Base-by-base conservation (phyloP, 1,140 invertebrate species). In the Acyrthosiphon pisum region DNA sequence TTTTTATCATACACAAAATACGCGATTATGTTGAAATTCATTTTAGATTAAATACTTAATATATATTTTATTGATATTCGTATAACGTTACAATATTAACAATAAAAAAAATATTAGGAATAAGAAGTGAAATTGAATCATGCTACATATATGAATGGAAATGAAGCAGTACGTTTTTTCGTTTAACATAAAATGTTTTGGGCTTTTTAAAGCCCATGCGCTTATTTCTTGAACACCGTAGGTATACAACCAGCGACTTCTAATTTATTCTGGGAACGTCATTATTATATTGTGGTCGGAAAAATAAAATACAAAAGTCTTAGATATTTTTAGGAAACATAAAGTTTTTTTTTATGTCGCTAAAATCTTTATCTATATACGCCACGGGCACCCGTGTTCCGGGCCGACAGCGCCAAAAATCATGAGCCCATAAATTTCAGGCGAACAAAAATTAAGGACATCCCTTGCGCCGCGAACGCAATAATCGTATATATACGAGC, bases 241-340 rank as follows among this genome's bases (percentile, higher is more conserved):
- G n/a, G n/a, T n/a, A 23, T 7, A 23, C 7, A 23, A 84, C 9
- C 44, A 18, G 37, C 14, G 37, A 89, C 48, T 23, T 89, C 88
- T 89, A 56, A 89, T 89, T 89, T 89, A 89, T 89, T 89, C 88
- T 26, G 88, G 23, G 35, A 41, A 41, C 88, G 48, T 56, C 46
- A 56, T 56, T 89, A 56, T 89, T 53, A 89, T 89, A 56, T 56
- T 88, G 41, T 41, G 50, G 48, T 18, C 6, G 50, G 14, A 23
- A 89, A 26, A 89, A 56, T 41, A 56, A 37, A 41, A 26, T 30
- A 89, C 50, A 89, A 89, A 53, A 89, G 56, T 48, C 89, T 56
- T 90, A 41, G 89, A 90, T 90, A 90, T 90, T 90, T 90, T 90
- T 90, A 90, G 89, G 41, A 90, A 68, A 60, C 89, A 68, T 90